Evolutionary conservation across 2,888 invertebrate species (phyloP).

Genomic region (Autographa pulchrina): DNA sequence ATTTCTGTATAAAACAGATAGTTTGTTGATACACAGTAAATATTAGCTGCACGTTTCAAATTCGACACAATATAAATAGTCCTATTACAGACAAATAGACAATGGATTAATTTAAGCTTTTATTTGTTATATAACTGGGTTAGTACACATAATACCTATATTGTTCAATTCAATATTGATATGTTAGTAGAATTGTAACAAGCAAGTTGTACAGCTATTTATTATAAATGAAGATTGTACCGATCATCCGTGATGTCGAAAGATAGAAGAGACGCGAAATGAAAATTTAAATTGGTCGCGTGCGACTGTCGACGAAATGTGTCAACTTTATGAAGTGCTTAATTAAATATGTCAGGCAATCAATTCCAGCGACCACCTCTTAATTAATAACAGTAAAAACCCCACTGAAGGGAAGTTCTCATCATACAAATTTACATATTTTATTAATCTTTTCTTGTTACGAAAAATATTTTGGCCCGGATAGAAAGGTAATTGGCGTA

Average conservation of each 20-base stretch:
- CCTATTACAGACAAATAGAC: neutral
- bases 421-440: slow-evolving; percentile 19
- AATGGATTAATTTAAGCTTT: neutral
- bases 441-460: slow-evolving; percentile 10
- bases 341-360: slow-evolving; percentile 31
- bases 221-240: no score
- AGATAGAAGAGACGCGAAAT: neutral
- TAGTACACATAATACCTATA: no score
- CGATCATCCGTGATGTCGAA: neutral
- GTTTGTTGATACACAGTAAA: neutral
- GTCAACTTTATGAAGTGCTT: slow-evolving; percentile 29
- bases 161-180: no score
- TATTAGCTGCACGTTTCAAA: neutral
- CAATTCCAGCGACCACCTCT: slow-evolving; percentile 24
- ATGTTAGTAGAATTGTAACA: no score
- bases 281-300: slow-evolving; percentile 22
- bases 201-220: no score
- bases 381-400: slow-evolving; percentile 14
- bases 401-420: slow-evolving; percentile 1
- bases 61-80: slow-evolving; percentile 1
- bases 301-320: slow-evolving; percentile 18
- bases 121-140: neutral
- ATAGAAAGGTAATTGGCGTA: slow-evolving; percentile 21
- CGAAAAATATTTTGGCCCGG: slow-evolving; percentile 19
- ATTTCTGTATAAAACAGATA: neutral